Percentiles rank a stretch among this genome's conserved stretches.
phyloP scores from a whole-genome alignment of 2,797 vertebrate species.

The Erethizon dorsatum region DNA sequence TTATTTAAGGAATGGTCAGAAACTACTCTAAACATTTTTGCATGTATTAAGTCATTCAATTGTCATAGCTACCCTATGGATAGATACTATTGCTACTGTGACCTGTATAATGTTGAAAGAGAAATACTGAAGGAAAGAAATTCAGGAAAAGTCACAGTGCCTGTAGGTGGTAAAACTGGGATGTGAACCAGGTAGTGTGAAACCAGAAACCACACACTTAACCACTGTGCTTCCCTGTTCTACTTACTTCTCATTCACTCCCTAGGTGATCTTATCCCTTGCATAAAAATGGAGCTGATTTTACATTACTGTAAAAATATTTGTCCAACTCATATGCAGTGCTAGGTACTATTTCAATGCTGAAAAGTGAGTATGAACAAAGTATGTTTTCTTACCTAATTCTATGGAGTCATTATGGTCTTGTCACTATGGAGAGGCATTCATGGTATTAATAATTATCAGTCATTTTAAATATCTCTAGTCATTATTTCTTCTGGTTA shows the following conservation, averaged over 20 bases:
- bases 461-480: background rate
- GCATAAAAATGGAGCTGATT: background rate
- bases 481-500: background rate
- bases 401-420: background rate
- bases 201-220: background rate
- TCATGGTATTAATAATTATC: background rate
- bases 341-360: background rate
- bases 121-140: slow-evolving; percentile 55
- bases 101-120: slow-evolving; percentile 3
- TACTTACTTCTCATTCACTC: background rate
- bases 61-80: background rate
- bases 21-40: background rate
- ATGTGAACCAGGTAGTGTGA: background rate
- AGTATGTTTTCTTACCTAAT: background rate
- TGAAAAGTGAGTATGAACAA: background rate
- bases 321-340: background rate
- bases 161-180: background rate
- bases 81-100: background rate
- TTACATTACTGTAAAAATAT: background rate
- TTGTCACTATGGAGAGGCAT: background rate
- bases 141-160: background rate
- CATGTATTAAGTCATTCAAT: background rate
- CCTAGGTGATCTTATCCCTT: background rate
- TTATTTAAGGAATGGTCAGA: background rate
- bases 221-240: background rate